Conservation (phyloP, 2,113 vertebrate genomes). For the Pipra filicauda region DNA sequence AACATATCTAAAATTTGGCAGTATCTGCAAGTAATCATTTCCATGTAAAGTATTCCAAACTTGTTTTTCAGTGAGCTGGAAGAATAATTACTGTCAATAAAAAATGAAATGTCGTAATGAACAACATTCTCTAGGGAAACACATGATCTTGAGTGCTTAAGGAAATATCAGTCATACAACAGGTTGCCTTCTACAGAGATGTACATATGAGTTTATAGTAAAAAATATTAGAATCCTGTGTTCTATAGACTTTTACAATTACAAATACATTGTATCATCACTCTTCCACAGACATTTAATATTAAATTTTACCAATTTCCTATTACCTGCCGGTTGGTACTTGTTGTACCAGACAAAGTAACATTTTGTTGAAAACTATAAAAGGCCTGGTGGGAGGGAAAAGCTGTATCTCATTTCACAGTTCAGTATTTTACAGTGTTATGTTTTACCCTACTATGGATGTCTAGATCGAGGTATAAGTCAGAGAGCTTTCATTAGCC, state of each 20-base stretch:
- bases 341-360: neutral
- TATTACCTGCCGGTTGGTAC: neutral
- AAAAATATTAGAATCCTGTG: constrained; percentile 48
- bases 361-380: neutral
- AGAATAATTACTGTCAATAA: neutral
- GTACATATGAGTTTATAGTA: constrained; percentile 27
- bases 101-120: neutral
- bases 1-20: neutral
- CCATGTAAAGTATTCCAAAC: neutral
- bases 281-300: neutral
- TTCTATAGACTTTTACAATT: constrained; percentile 8
- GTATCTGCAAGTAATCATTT: neutral
- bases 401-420: neutral
- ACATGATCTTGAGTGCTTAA: constrained; percentile 54
- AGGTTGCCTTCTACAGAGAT: constrained; percentile 47
- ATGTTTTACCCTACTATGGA: neutral
- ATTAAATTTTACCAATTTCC: neutral
- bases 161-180: constrained; percentile 67
- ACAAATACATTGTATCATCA: constrained; percentile 41
- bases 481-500: neutral
- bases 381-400: neutral
- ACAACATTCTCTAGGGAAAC: constrained; percentile 28
- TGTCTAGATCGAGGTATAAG: neutral
- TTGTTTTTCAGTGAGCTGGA: neutral
- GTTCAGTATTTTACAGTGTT: neutral